Evolutionary conservation across 2,113 vertebrate species (phyloP).

Genomic region (Hiodon alosoides): DNA sequence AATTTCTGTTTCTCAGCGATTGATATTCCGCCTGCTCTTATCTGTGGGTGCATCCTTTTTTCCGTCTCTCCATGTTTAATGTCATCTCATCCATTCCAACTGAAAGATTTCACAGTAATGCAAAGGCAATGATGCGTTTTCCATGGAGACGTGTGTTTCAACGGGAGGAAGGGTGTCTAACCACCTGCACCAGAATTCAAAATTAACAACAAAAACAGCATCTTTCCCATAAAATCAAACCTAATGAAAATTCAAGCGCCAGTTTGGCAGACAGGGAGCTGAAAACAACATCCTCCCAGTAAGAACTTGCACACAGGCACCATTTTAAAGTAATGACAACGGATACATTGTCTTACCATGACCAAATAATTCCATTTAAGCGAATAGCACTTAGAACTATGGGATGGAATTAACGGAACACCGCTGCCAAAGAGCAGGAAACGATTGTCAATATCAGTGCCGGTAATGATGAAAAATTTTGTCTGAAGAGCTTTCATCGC

Average conservation of each 20-base stretch:
- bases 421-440: too few relatives aligned
- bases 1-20: background rate
- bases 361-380: too few relatives aligned
- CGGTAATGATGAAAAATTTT: too few relatives aligned
- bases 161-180: constrained; percentile 1
- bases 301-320: too few relatives aligned
- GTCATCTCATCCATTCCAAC: background rate
- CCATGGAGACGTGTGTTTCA: constrained; percentile 11
- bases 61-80: background rate
- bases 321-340: too few relatives aligned
- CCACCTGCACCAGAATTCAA: constrained; percentile 14
- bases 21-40: background rate
- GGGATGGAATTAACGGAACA: too few relatives aligned
- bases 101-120: background rate
- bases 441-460: too few relatives aligned
- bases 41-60: background rate
- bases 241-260: background rate
- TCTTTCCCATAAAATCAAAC: background rate
- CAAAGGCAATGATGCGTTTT: constrained; percentile 11
- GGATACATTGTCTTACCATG: too few relatives aligned
- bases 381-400: too few relatives aligned
- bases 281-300: too few relatives aligned
- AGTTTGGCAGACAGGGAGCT: background rate
- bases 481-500: too few relatives aligned
- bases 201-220: constrained; percentile 19